Percentiles rank a stretch among this genome's conserved stretches.
Conservation (phyloP, 2,888 invertebrate genomes). For the Drosophila percnosoma region DNA sequence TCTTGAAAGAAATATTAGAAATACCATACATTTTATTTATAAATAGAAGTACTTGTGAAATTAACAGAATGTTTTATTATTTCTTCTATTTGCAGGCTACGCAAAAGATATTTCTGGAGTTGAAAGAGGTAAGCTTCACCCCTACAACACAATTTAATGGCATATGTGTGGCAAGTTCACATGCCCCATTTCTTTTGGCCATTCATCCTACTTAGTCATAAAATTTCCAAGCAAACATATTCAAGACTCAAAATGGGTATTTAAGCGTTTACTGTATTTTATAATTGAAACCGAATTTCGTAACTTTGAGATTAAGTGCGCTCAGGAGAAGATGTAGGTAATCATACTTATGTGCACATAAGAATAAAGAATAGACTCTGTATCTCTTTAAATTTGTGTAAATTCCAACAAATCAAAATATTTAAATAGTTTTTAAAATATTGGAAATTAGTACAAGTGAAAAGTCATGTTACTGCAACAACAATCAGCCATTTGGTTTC, state of each 20-base stretch:
- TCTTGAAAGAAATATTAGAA: conserved; percentile 37
- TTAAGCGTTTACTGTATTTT: background rate
- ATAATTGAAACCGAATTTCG: conserved; percentile 6
- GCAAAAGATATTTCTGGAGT: conserved; percentile 85
- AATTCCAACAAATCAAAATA: background rate
- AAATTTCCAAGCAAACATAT: conserved; percentile 20
- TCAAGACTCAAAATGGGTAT: conserved; percentile 8
- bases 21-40: conserved; percentile 38
- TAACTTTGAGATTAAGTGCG: conserved; percentile 18
- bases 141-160: conserved; percentile 10
- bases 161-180: conserved; percentile 14
- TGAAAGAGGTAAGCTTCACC: conserved; percentile 83
- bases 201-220: conserved; percentile 12
- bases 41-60: conserved; percentile 28
- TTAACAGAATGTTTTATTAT: conserved; percentile 45
- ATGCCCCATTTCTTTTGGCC: background rate
- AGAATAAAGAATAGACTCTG: background rate
- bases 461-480: conserved; percentile 8
- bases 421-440: background rate
- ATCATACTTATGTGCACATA: background rate
- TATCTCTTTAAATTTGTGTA: background rate
- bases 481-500: conserved; percentile 21
- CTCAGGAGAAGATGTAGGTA: background rate
- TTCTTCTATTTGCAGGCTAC: conserved; percentile 86
- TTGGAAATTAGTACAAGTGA: background rate